Conservation (phyloP, 2,113 vertebrate species). For the Craseonycteris thonglongyai region DNA sequence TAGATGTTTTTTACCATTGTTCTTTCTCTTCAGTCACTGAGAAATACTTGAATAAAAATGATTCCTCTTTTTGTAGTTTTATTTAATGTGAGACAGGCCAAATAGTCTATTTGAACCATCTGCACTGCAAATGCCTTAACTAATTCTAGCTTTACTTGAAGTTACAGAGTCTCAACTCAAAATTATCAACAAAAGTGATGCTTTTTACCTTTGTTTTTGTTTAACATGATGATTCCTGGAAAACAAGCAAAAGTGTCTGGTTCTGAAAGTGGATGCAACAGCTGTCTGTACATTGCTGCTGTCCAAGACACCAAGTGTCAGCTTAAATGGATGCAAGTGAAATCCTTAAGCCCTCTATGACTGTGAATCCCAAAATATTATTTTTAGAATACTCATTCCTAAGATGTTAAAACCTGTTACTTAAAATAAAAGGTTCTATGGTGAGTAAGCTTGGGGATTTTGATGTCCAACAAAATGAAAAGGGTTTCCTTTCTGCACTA, state of each 20-base stretch:
- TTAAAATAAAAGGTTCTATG: background rate
- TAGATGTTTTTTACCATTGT: background rate
- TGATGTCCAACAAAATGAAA: background rate
- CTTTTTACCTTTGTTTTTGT: background rate
- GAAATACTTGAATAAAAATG: background rate
- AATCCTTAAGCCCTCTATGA: background rate
- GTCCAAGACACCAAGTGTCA: background rate
- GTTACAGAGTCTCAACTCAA: background rate
- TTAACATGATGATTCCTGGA: background rate
- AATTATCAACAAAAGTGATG: background rate
- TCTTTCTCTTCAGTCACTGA: background rate
- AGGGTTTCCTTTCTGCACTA: background rate
- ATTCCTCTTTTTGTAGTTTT: background rate
- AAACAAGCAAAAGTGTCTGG: background rate
- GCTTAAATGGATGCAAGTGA: background rate
- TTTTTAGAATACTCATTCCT: background rate
- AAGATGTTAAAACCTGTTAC: background rate
- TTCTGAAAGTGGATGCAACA: background rate
- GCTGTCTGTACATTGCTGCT: fast-evolving
- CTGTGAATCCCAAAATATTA: background rate
- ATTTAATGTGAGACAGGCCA: background rate
- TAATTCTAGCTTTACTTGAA: background rate
- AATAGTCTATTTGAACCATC: background rate
- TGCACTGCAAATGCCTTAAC: background rate
- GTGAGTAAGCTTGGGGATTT: background rate